Evolutionary conservation across 1,140 invertebrate genomes (phyloP).

Genomic region (Microplitis demolitor): DNA sequence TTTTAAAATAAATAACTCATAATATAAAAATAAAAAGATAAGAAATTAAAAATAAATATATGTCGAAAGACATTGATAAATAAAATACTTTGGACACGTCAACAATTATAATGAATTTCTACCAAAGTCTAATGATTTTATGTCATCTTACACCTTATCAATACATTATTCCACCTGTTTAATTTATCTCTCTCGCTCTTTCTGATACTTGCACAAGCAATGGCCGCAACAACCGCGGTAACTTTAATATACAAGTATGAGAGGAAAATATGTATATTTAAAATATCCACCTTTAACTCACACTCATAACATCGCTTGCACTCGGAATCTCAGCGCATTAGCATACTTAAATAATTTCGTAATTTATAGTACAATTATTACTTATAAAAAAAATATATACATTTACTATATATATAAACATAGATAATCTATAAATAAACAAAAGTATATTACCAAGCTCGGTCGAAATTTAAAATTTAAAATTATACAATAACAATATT

Average conservation of each 20-base stretch:
- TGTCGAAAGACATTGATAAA: not conserved
- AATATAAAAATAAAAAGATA: not conserved
- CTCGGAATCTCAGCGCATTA: not conserved
- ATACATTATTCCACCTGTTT: slow-evolving; percentile 10
- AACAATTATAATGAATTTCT: not conserved
- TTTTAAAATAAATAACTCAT: not conserved
- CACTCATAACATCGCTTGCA: not conserved
- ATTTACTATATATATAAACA: not conserved
- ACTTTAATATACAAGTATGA: slow-evolving; percentile 11
- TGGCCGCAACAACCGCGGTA: slow-evolving; percentile 1
- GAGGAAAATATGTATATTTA: slow-evolving; percentile 14
- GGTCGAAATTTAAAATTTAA: too few relatives aligned
- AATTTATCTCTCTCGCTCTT: not conserved
- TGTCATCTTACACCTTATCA: not conserved
- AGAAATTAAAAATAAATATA: not conserved
- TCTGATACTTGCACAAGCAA: slow-evolving; percentile 9
- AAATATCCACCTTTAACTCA: not conserved
- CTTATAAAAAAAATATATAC: not conserved
- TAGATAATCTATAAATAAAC: not conserved
- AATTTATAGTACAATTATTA: not conserved
- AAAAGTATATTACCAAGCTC: not conserved
- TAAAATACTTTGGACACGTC: not conserved
- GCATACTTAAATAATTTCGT: too few relatives aligned
- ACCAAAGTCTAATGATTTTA: too few relatives aligned
- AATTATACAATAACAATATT: not conserved